These are phyloP conservation scores for Argynnis bischoffii DNA, from an alignment of 2,888 invertebrate genomes.

Conservation along the genomic window DNA sequence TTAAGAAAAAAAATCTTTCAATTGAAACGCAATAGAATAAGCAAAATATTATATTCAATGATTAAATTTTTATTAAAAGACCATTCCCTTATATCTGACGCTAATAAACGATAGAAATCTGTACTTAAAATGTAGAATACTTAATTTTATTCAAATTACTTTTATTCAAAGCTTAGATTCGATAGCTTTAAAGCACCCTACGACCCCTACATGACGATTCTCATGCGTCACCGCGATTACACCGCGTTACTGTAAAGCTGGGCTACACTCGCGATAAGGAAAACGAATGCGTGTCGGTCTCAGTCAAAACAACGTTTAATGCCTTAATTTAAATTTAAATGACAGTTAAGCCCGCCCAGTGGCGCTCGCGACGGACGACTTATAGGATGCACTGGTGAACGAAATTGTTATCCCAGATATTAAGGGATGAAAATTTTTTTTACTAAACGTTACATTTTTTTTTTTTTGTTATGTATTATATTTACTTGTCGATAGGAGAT, in stretches of 20 bases:
- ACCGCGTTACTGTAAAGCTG: slow-evolving; percentile 11
- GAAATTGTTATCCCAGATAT: slow-evolving; percentile 3
- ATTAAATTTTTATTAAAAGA: no score
- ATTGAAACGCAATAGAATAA: no score
- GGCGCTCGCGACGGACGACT: slow-evolving; percentile 29
- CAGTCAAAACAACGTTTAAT: slow-evolving; percentile 62
- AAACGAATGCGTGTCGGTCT: slow-evolving; percentile 45
- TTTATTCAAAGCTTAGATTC: background rate
- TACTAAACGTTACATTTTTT: background rate
- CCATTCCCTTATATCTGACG: no score
- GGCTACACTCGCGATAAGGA: slow-evolving; percentile 50
- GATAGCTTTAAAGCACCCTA: slow-evolving; percentile 8
- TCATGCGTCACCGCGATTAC: slow-evolving; percentile 27
- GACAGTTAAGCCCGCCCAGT: slow-evolving; percentile 69
- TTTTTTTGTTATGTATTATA: no score
- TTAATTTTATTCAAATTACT: background rate
- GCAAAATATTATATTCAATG: no score
- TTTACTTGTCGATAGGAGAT: no score
- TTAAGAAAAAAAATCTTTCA: no score
- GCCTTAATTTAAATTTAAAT: slow-evolving; percentile 82
- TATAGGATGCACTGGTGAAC: slow-evolving; percentile 7
- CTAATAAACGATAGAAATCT: no score
- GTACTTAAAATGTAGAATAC: background rate
- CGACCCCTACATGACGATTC: slow-evolving; percentile 11
- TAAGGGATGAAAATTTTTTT: slow-evolving; percentile 16